A percentile compares a stretch with the other conserved stretches of the same genome.
Conservation (phyloP, 1,140 invertebrate genomes). For the Lethrus apterus region DNA sequence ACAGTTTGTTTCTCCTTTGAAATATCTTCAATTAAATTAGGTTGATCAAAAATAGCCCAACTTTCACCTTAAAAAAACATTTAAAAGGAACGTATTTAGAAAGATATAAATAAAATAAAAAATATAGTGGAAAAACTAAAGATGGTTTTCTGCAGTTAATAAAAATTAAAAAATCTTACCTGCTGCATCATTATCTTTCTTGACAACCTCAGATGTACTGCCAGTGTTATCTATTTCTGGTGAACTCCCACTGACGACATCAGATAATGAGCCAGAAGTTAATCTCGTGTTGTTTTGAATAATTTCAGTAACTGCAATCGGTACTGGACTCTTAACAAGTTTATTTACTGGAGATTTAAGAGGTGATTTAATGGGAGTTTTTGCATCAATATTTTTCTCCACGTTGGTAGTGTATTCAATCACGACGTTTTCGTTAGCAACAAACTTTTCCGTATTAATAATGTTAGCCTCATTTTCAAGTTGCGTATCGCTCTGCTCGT, state of each 20-base stretch:
- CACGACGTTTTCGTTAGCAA: slow-evolving; percentile 12
- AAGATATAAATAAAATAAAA: no score
- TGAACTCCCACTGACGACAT: slow-evolving; percentile 51
- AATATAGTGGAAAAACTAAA: no score
- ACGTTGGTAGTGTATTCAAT: slow-evolving; percentile 24
- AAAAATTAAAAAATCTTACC: slow-evolving; percentile 23
- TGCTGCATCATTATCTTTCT: slow-evolving; percentile 31
- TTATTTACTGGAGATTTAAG: slow-evolving; percentile 13
- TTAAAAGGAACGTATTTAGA: no score
- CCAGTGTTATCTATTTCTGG: slow-evolving; percentile 49
- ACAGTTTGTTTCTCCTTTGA: slow-evolving; percentile 36
- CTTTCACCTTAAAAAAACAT: slow-evolving; percentile 29
- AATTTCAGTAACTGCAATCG: slow-evolving; percentile 34
- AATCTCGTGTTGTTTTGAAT: slow-evolving; percentile 38
- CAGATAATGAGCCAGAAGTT: slow-evolving; percentile 50
- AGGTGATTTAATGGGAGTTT: slow-evolving; percentile 25
- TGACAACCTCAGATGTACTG: slow-evolving; percentile 34
- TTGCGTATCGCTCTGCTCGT: slow-evolving; percentile 36
- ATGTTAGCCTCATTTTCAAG: slow-evolving; percentile 33
- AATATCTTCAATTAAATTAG: slow-evolving; percentile 21
- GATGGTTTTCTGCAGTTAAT: neutral
- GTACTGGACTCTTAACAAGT: slow-evolving; percentile 37
- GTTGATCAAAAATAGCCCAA: slow-evolving; percentile 40
- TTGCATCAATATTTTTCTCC: slow-evolving; percentile 33
- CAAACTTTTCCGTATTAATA: slow-evolving; percentile 25